Percentiles rank a stretch among this genome's conserved stretches.
Conservation (phyloP, 2,888 invertebrate species). For the Elegia similella region DNA sequence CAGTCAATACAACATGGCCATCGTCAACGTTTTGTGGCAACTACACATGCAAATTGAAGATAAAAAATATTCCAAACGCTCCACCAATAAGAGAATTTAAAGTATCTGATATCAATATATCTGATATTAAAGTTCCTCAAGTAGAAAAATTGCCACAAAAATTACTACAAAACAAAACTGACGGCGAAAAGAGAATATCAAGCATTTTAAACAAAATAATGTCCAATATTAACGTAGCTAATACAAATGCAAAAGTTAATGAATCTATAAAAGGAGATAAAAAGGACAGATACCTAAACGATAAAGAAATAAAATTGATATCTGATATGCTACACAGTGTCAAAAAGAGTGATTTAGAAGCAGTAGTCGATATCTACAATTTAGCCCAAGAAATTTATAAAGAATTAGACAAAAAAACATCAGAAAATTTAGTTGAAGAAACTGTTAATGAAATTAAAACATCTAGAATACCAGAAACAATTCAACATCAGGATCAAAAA, state of each 20-base stretch:
- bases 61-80: conserved; percentile 35
- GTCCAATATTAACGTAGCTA: conserved; percentile 17
- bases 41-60: conserved; percentile 65
- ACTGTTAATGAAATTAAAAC: conserved; percentile 21
- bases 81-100: conserved; percentile 43
- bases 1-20: conserved; percentile 64
- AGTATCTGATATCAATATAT: conserved; percentile 32
- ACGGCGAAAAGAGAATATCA: background rate
- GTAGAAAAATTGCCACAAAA: conserved; percentile 23
- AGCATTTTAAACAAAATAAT: background rate
- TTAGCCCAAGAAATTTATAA: conserved; percentile 69
- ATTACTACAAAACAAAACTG: background rate
- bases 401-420: conserved; percentile 50
- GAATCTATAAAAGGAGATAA: conserved; percentile 17
- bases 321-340: conserved; percentile 56
- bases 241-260: conserved; percentile 16
- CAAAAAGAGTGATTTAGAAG: conserved; percentile 68
- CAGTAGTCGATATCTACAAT: conserved; percentile 67
- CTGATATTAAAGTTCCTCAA: conserved; percentile 21
- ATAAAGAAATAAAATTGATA: conserved; percentile 58
- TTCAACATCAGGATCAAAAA: conserved; percentile 24
- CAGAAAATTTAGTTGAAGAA: conserved; percentile 35
- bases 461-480: conserved; percentile 16
- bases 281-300: conserved; percentile 58
- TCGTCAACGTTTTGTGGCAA: conserved; percentile 68